Evolutionary conservation across 2,113 vertebrate genomes (phyloP).

Genomic region (Bos taurus): DNA sequence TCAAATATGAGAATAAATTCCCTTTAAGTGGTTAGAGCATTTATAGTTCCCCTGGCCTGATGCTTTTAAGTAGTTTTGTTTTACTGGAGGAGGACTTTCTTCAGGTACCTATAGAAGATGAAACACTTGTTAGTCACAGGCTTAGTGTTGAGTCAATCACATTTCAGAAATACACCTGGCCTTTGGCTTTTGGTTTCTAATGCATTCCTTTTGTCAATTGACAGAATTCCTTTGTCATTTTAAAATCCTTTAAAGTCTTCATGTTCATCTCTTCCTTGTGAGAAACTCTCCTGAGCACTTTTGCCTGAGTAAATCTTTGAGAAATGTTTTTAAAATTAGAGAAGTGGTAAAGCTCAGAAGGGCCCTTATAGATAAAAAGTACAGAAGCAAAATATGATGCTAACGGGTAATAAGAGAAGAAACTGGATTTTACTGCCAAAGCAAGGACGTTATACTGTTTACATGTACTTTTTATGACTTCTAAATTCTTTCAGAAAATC

Average conservation of each 20-base stretch:
- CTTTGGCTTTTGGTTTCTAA: background rate
- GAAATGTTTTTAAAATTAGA: background rate
- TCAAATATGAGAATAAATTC: slow-evolving; percentile 39
- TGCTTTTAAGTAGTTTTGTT: background rate
- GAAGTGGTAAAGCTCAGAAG: background rate
- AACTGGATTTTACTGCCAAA: background rate
- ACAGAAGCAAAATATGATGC: background rate
- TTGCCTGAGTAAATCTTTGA: background rate
- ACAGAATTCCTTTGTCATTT: background rate
- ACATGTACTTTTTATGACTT: background rate
- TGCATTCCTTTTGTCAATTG: background rate
- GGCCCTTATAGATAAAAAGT: background rate
- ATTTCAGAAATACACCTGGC: background rate
- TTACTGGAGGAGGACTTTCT: background rate
- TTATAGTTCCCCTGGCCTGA: background rate
- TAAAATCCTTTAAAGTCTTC: background rate
- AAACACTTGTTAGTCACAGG: background rate
- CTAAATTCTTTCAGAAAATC: background rate
- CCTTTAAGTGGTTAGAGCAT: slow-evolving; percentile 19
- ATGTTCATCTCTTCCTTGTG: background rate
- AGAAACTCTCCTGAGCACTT: background rate
- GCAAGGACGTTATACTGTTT: background rate
- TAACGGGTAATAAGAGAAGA: background rate
- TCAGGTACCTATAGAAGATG: background rate
- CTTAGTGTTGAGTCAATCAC: background rate